Conservation (phyloP, 1,140 invertebrate species). For the Ceratosolen solmsi region DNA sequence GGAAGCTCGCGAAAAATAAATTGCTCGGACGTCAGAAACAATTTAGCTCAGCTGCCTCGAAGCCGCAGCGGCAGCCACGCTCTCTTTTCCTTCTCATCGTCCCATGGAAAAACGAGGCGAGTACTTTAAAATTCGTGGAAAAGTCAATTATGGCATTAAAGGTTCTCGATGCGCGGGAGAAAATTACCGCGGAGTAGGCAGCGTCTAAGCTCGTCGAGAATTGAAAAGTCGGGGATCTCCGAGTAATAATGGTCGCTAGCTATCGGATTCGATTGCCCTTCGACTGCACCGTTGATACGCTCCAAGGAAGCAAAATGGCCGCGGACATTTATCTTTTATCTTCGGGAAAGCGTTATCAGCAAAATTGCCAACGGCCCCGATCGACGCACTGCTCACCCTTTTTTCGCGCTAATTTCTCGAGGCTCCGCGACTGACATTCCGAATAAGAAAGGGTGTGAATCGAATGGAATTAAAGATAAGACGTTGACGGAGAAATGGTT, state of each 20-base stretch:
- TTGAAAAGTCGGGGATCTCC: conserved; percentile 3
- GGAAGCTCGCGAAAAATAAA: conserved; percentile 49
- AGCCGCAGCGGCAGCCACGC: neutral
- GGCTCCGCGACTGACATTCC: neutral
- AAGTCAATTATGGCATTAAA: conserved; percentile 52
- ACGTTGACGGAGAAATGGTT: conserved; percentile 27
- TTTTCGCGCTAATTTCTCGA: neutral
- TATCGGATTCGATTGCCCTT: conserved; percentile 5
- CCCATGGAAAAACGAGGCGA: conserved; percentile 10
- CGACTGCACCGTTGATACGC: neutral
- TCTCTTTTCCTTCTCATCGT: conserved; percentile 3
- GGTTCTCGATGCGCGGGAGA: conserved; percentile 12
- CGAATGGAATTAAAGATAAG: conserved; percentile 39
- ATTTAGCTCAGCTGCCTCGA: conserved; percentile 37
- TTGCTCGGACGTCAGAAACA: conserved; percentile 49
- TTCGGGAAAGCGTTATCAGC: conserved; percentile 9
- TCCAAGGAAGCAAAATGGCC: neutral
- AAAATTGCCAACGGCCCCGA: conserved; percentile 4
- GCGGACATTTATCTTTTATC: conserved; percentile 12
- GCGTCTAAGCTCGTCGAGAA: neutral
- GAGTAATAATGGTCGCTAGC: neutral
- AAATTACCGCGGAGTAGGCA: conserved; percentile 30
- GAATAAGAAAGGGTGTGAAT: conserved; percentile 39
- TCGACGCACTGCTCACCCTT: too few species aligned
- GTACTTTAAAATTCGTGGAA: conserved; percentile 45